Base-by-base conservation (phyloP, 2,888 invertebrate species). In the Microctonus brassicae region DNA sequence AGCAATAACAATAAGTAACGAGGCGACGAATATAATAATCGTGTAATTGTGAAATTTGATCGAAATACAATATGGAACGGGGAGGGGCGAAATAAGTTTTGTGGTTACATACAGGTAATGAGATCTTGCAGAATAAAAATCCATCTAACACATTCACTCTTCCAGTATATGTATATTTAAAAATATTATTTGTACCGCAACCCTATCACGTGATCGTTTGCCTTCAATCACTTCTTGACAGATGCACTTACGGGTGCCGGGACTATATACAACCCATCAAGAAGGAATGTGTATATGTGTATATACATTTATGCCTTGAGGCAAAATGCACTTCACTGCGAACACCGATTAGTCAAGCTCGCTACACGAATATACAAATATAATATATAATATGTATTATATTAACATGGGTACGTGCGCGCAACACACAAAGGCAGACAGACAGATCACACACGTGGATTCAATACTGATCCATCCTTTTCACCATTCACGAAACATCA, bases 141-240 rank as follows among this genome's bases (percentile, higher is more conserved):
- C 13, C 55, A 10, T 9, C 5, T 22, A n/a, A 20, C 47, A 20
- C 6, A 17, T 4, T 4, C 3, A 42, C 13, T 24, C 17, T 10
- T 20, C 17, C 22, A n/a, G n/a, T 3, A 39, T 13, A 39, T 39
- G 4, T 47, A 47, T 53, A 9, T 13, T 20, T 42, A 26, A 39
- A 11, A 24, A 24, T 58, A 11, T n/a, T n/a, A n/a, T 29, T 39
- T 64, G 53, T 29, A 53, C 33, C 17, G 52, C 53, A 57, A 55
- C 57, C 39, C 66, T 29, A 68, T 39, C 71, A 76, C 77, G 77
- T 78, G 82, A 84, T 84, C 83, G 82, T 83, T 85, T 81, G 83
- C 85, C 83, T 86, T 86, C 86, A 84, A 86, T 86, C 85, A 85
- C 82, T 83, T 82, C 84, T 83, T 84, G 86, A 86, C 86, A 86